Conservation (phyloP, 2,888 invertebrate genomes). For the Scaptomyza flava region DNA sequence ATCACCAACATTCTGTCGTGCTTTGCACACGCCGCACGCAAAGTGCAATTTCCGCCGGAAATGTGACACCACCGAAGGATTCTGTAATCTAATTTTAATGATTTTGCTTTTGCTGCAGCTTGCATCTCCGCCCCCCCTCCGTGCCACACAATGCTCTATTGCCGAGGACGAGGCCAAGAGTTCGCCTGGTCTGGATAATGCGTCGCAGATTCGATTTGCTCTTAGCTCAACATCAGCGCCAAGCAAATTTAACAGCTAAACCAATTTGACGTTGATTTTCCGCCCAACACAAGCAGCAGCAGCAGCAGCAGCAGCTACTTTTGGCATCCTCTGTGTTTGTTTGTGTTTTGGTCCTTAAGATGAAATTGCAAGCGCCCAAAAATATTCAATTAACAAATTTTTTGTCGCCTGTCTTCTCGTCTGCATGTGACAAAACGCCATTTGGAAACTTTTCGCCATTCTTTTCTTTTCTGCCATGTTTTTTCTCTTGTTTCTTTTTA, state of each 20-base stretch:
- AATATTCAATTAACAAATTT: conserved; percentile 76
- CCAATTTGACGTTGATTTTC: conserved; percentile 69
- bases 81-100: conserved; percentile 80
- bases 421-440: conserved; percentile 75
- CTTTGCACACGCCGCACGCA: conserved; percentile 46
- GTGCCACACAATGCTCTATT: not conserved
- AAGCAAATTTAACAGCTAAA: conserved; percentile 61
- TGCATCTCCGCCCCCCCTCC: conserved; percentile 4
- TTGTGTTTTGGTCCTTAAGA: conserved; percentile 46
- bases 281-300: conserved; percentile 1
- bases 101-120: conserved; percentile 67
- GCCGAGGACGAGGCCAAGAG: conserved; percentile 53
- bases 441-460: conserved; percentile 57
- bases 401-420: conserved; percentile 20
- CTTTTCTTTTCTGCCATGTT: not conserved
- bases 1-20: not conserved
- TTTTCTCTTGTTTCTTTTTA: not conserved
- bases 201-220: conserved; percentile 69
- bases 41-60: conserved; percentile 79
- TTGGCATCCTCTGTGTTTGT: conserved; percentile 19
- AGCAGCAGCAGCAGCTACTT: conserved; percentile 5
- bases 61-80: conserved; percentile 76
- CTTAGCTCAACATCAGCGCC: conserved; percentile 33
- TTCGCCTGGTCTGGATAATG: conserved; percentile 48
- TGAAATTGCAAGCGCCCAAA: conserved; percentile 54